A percentile compares a stretch with the other conserved stretches of the same genome.
These are phyloP conservation scores for Macrotis lagotis DNA, from an alignment of 2,113 vertebrate genomes.

Conservation along the genomic window DNA sequence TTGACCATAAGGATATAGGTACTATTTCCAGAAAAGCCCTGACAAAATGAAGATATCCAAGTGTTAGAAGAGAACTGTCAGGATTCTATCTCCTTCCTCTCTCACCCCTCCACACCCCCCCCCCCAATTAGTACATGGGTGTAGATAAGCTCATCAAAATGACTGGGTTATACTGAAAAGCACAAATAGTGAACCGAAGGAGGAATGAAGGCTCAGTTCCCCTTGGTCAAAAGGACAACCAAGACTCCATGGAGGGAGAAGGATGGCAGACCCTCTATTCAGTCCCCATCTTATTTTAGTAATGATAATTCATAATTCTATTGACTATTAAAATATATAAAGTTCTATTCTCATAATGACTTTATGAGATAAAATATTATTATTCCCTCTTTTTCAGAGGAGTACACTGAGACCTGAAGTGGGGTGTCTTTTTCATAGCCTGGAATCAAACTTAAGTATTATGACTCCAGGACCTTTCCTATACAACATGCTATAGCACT, in stretches of 20 bases:
- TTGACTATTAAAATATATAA: neutral
- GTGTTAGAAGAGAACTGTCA: neutral
- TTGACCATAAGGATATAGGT: neutral
- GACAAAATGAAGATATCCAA: neutral
- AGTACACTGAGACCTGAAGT: neutral
- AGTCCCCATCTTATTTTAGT: neutral
- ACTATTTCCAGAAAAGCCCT: neutral
- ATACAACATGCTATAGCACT: neutral
- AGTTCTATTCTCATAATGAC: neutral
- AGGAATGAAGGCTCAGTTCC: neutral
- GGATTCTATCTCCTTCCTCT: neutral
- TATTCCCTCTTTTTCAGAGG: neutral
- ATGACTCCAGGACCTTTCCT: neutral
- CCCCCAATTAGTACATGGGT: neutral
- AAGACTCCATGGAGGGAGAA: neutral
- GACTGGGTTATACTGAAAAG: neutral
- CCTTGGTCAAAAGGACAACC: neutral
- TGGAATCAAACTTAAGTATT: neutral
- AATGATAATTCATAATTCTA: neutral
- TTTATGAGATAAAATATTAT: neutral
- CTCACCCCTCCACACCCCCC: neutral
- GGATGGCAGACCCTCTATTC: neutral
- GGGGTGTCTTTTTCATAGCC: neutral
- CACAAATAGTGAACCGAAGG: neutral
- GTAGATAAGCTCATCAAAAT: neutral